phyloP scores from a whole-genome alignment of 2,797 vertebrate genomes.

The Rhabdomys pumilio region DNA sequence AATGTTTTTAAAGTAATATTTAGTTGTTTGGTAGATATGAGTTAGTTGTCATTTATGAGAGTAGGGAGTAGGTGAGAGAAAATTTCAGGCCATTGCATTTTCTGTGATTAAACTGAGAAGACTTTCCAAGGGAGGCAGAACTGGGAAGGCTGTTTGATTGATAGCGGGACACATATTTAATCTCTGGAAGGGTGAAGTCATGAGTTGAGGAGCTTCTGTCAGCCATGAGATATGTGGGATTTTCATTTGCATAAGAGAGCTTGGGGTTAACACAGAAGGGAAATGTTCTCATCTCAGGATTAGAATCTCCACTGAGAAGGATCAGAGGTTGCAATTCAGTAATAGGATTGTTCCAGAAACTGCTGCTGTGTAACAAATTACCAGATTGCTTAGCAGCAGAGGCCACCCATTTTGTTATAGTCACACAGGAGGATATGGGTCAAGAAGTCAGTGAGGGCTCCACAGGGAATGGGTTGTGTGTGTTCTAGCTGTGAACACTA shows the following conservation, averaged over 20 bases:
- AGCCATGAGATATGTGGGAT: neutral
- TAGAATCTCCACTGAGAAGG: conserved; percentile 40
- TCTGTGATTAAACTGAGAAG: conserved; percentile 39
- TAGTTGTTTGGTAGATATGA: neutral
- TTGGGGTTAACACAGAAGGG: neutral
- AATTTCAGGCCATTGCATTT: neutral
- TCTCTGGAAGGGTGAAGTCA: neutral
- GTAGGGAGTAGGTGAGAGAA: neutral
- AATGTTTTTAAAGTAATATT: neutral
- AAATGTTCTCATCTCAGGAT: conserved; percentile 56
- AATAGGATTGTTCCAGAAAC: conserved; percentile 50
- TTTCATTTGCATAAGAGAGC: conserved; percentile 43
- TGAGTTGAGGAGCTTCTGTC: neutral
- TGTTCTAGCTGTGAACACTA: neutral
- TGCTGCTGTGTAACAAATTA: conserved; percentile 49
- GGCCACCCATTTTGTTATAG: neutral
- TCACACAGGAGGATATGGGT: neutral
- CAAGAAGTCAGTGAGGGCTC: neutral
- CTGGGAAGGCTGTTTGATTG: conserved; percentile 13
- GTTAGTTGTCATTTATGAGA: neutral
- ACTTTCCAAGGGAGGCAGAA: neutral
- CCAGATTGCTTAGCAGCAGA: neutral
- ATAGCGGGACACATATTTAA: neutral
- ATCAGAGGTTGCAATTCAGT: conserved; percentile 17
- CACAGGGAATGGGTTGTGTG: fast-evolving